Evolutionary conservation across 2,797 vertebrate species (phyloP).

Genomic region (Dermochelys coriacea): DNA sequence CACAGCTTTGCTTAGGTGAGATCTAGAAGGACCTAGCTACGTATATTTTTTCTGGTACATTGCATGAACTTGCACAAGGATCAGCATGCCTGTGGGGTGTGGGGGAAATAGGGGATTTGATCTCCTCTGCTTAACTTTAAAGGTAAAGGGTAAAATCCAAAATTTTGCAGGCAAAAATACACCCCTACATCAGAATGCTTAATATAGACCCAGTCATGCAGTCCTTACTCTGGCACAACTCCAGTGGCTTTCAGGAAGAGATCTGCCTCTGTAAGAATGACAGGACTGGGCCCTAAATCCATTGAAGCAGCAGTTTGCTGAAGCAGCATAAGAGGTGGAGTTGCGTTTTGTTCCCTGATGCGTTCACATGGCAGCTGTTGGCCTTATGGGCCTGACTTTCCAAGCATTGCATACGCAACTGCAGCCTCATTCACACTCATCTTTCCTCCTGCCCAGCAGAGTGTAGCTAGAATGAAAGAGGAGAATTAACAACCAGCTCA

Average conservation of each 20-base stretch:
- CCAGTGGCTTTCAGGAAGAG: not conserved
- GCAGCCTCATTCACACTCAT: not conserved
- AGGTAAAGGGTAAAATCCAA: not conserved
- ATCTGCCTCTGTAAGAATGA: not conserved
- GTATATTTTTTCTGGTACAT: not conserved
- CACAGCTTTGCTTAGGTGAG: not conserved
- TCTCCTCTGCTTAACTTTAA: not conserved
- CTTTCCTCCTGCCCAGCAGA: not conserved
- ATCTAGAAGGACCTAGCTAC: not conserved
- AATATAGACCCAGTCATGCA: accelerated
- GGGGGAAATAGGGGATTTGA: not conserved
- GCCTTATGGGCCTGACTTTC: accelerated
- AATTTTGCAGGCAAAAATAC: not conserved
- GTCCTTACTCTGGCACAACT: too few relatives aligned
- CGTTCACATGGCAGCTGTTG: accelerated
- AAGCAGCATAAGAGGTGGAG: accelerated
- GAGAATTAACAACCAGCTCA: not conserved
- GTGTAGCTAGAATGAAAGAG: not conserved
- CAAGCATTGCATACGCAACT: not conserved
- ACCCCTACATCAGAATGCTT: accelerated
- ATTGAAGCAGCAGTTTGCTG: accelerated
- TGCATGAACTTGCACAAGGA: not conserved
- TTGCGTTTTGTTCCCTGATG: not conserved
- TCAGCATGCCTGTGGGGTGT: not conserved
- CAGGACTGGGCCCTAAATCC: not conserved